Conservation (phyloP, 1,140 invertebrate genomes). For the Acyrthosiphon pisum region DNA sequence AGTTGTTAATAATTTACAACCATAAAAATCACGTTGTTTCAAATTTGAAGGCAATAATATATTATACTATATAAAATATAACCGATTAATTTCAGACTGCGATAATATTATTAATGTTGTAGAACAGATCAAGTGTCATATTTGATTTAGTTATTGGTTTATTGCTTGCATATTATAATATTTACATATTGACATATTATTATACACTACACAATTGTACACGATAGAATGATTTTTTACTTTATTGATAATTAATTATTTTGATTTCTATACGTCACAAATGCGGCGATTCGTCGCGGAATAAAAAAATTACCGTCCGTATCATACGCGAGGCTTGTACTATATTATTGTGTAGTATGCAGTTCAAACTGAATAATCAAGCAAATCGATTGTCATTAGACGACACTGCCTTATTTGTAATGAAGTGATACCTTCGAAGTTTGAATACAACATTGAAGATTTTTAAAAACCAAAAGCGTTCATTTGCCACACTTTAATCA, state of each 20-base stretch:
- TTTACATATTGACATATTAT: not conserved
- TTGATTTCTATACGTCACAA: too few species aligned
- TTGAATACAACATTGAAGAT: not conserved
- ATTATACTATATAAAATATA: not conserved
- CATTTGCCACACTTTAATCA: not conserved
- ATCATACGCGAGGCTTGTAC: not conserved
- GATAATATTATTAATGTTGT: constrained; percentile 3
- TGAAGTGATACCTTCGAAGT: not conserved
- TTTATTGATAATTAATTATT: too few species aligned
- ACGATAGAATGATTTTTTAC: not conserved
- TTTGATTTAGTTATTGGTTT: not conserved
- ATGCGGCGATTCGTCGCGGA: too few species aligned
- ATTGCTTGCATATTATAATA: not conserved
- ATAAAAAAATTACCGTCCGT: not conserved
- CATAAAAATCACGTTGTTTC: not conserved
- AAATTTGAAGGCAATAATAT: not conserved
- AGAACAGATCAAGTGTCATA: not conserved
- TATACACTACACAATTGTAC: not conserved
- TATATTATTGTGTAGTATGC: not conserved
- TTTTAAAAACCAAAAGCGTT: not conserved
- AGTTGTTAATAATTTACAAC: not conserved
- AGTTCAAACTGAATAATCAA: not conserved
- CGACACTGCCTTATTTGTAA: not conserved
- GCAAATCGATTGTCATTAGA: not conserved
- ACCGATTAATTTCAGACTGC: not conserved